Percentiles rank a stretch among this genome's conserved stretches.
Evolutionary conservation across 2,888 invertebrate species (phyloP).

Genomic region (Nemotelus pantherinus): DNA sequence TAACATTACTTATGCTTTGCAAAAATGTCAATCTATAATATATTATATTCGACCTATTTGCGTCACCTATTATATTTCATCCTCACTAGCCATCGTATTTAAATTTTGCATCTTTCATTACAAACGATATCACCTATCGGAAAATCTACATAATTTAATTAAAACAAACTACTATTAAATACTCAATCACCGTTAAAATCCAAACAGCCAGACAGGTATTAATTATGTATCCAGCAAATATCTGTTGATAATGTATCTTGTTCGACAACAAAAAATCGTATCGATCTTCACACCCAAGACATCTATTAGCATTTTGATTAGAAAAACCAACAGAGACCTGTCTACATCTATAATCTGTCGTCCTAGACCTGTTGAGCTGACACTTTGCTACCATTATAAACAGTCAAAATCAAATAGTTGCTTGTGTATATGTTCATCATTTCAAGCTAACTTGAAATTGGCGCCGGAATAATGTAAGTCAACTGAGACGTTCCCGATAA

Average conservation of each 20-base stretch:
- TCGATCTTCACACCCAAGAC: background rate
- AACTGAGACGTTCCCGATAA: too few species aligned
- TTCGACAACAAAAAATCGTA: background rate
- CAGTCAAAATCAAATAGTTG: too few species aligned
- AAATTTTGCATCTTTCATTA: background rate
- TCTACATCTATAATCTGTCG: constrained; percentile 17
- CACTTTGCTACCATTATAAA: too few species aligned
- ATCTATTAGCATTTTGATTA: constrained; percentile 38
- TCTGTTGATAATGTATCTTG: too few species aligned
- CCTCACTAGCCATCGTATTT: too few species aligned
- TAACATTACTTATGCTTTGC: too few species aligned
- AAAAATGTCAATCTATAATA: too few species aligned
- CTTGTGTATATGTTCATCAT: too few species aligned
- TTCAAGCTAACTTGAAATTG: too few species aligned
- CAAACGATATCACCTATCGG: background rate
- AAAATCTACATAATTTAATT: constrained; percentile 13
- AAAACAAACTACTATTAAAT: constrained; percentile 1
- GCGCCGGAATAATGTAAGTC: too few species aligned
- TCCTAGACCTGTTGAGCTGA: background rate
- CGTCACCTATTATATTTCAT: too few species aligned
- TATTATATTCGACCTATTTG: too few species aligned
- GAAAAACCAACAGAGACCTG: constrained; percentile 37
- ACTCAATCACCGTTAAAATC: background rate
- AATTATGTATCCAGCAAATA: background rate
- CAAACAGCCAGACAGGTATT: background rate